phyloP scores from a whole-genome alignment of 2,113 vertebrate genomes.

The Hystrix brachyura region DNA sequence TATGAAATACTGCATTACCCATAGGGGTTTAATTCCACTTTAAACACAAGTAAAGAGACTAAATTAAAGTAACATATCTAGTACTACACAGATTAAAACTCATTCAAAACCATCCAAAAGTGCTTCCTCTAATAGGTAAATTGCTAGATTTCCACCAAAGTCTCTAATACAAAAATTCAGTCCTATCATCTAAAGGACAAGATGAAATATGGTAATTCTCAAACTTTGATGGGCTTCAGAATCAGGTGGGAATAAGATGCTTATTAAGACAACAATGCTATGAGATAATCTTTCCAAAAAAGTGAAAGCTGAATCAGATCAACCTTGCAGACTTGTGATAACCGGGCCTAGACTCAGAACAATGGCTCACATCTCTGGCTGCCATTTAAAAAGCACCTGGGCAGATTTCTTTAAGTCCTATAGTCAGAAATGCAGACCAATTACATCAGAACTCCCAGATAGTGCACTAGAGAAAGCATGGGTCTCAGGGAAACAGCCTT shows the following conservation, averaged over 20 bases:
- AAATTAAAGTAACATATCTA: not conserved
- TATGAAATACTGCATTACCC: not conserved
- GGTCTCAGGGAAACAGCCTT: not conserved
- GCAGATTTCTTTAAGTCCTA: not conserved
- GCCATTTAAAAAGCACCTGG: slow-evolving; percentile 12
- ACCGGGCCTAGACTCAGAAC: not conserved
- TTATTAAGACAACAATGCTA: not conserved
- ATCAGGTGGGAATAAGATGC: not conserved
- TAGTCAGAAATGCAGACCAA: not conserved
- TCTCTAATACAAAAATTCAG: slow-evolving; percentile 25
- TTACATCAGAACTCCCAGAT: not conserved
- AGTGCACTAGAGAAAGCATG: not conserved
- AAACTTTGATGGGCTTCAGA: not conserved
- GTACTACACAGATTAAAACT: not conserved
- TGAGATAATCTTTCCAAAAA: not conserved
- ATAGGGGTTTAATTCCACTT: not conserved
- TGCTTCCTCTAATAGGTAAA: not conserved
- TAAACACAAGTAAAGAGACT: not conserved
- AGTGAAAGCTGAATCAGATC: not conserved
- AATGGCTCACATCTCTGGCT: not conserved
- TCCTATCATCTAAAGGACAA: not conserved
- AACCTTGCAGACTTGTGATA: not conserved
- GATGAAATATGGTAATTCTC: not conserved
- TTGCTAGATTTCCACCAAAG: not conserved
- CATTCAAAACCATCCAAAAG: slow-evolving; percentile 14